A percentile compares a stretch with the other conserved stretches of the same genome.
These are phyloP conservation scores for Nematostella vectensis DNA, from an alignment of 92 coral and sea anemone species.

Conservation along the genomic window DNA sequence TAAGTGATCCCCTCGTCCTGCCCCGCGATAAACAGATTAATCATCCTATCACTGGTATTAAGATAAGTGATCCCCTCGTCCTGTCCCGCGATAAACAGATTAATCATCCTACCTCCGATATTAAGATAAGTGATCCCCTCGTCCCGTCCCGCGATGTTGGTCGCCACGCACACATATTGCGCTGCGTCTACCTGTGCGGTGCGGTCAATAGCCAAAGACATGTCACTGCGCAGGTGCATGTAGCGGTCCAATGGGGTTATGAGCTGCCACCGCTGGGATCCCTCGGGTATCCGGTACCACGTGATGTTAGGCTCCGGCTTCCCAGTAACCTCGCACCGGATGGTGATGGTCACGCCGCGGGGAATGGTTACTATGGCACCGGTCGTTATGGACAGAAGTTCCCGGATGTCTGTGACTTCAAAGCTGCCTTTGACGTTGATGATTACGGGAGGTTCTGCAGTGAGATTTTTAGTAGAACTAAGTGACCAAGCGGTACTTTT, in stretches of 20 bases:
- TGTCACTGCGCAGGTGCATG: slow-evolving; percentile 33
- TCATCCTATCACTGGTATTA: too few relatives aligned
- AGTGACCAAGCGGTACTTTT: too few relatives aligned
- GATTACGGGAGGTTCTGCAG: slow-evolving; percentile 60
- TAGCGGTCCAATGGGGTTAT: slow-evolving; percentile 1
- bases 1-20: too few relatives aligned
- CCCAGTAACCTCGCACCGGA: slow-evolving; percentile 63
- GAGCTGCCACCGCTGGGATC: slow-evolving; percentile 13
- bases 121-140: slow-evolving; percentile 70
- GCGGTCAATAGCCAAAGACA: slow-evolving; percentile 47
- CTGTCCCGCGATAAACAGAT: too few relatives aligned
- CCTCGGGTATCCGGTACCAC: slow-evolving; percentile 44
- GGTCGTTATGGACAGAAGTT: slow-evolving; percentile 72
- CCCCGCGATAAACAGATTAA: too few relatives aligned
- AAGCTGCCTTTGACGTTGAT: slow-evolving; percentile 59
- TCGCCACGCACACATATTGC: slow-evolving; percentile 63
- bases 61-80: too few relatives aligned
- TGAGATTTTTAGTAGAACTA: neutral
- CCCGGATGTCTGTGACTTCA: slow-evolving; percentile 72
- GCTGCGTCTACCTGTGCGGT: slow-evolving; percentile 46
- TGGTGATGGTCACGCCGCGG: slow-evolving; percentile 53
- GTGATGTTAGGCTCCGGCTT: slow-evolving; percentile 63
- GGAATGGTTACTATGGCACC: slow-evolving; percentile 80
- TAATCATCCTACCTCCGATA: slow-evolving; percentile 56
- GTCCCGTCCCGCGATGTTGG: slow-evolving; percentile 65